Evolutionary conservation across 2,888 invertebrate genomes (phyloP).

Genomic region (Cantharis rustica): DNA sequence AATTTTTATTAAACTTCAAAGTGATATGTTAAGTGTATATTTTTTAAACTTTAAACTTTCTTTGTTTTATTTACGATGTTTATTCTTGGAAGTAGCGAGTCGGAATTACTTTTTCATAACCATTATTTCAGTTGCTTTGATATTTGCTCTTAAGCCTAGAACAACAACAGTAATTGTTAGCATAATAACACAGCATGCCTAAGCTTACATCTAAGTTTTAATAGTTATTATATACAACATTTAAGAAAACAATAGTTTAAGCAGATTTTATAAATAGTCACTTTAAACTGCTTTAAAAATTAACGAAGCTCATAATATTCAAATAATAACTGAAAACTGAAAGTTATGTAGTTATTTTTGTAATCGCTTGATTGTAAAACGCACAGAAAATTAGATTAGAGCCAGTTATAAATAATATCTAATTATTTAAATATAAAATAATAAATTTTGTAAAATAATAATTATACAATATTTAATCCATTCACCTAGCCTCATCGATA

Average conservation of each 20-base stretch:
- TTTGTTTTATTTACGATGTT: conserved; percentile 10
- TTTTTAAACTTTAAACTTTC: not conserved
- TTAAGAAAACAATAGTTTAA: not conserved
- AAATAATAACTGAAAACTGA: not conserved
- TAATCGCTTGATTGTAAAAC: too few relatives aligned
- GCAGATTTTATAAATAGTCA: not conserved
- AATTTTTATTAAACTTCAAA: not conserved
- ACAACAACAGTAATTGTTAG: conserved; percentile 21
- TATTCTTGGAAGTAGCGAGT: conserved; percentile 9
- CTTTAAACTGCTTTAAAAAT: not conserved
- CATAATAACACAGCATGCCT: not conserved
- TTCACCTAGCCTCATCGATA: too few relatives aligned
- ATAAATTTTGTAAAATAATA: too few relatives aligned
- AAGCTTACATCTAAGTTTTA: not conserved
- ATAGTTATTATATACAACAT: not conserved
- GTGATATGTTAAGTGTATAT: not conserved
- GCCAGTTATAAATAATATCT: too few relatives aligned
- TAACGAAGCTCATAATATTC: not conserved
- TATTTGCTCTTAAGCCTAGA: conserved; percentile 20
- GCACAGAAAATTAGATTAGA: too few relatives aligned
- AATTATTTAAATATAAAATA: too few relatives aligned
- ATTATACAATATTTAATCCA: not conserved
- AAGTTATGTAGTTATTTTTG: not conserved
- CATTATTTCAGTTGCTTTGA: conserved; percentile 25
- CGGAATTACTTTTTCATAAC: conserved; percentile 15